Evolutionary conservation across 2,113 vertebrate genomes (phyloP).

Genomic region (Malurus alboscapulatus): DNA sequence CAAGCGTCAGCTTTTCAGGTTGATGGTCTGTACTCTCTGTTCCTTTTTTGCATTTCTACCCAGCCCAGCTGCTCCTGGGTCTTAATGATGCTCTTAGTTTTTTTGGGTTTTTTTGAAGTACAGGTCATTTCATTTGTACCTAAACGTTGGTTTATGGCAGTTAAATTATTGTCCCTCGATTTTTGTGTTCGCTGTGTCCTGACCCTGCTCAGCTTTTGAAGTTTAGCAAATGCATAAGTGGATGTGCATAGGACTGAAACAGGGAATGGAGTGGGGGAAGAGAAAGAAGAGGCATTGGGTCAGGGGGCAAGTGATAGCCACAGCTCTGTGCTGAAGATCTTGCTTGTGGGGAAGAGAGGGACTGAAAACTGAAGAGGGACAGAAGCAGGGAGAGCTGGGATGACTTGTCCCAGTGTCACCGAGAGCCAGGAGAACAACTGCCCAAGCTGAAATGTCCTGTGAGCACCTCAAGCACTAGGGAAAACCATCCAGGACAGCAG

Average conservation of each 20-base stretch:
- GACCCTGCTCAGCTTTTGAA: neutral
- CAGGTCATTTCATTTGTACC: neutral
- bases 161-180: neutral
- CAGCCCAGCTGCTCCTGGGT: neutral
- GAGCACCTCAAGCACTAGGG: neutral
- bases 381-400: neutral
- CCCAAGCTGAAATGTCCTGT: neutral
- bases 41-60: neutral
- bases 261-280: neutral
- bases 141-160: rapidly evolving
- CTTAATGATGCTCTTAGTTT: neutral
- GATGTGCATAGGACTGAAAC: neutral
- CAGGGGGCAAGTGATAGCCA: neutral
- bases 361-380: neutral
- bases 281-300: neutral
- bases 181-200: neutral
- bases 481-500: neutral
- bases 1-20: neutral
- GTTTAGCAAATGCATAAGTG: neutral
- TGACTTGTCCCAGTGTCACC: neutral
- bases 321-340: neutral
- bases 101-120: neutral
- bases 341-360: neutral
- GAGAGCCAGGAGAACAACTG: neutral
- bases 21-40: neutral